Conservation (phyloP, 2,888 invertebrate genomes). For the Acronicta leporina region DNA sequence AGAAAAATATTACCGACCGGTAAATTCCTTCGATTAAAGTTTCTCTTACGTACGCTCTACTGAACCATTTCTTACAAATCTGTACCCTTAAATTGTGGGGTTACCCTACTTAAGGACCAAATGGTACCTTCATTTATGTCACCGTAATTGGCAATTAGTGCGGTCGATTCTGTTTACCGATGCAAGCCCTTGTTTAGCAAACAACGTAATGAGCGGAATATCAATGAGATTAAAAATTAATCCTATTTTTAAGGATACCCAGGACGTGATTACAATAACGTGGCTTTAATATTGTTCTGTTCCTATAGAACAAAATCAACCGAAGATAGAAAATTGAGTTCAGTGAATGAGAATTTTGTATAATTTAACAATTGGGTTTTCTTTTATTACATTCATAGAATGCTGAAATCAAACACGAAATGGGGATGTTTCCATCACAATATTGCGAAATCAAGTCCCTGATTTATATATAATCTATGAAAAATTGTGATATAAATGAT, state of each 20-base stretch:
- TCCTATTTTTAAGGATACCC: conserved; percentile 33
- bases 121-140: conserved; percentile 62
- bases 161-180: conserved; percentile 56
- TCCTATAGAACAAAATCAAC: not conserved
- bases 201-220: conserved; percentile 38
- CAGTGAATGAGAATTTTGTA: not conserved
- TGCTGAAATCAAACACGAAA: conserved; percentile 8
- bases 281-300: conserved; percentile 4
- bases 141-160: conserved; percentile 71
- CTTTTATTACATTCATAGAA: not conserved
- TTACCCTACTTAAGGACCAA: conserved; percentile 43
- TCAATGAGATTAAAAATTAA: conserved; percentile 38
- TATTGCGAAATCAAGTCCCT: not conserved
- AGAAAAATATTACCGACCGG: conserved; percentile 8
- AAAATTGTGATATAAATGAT: not conserved
- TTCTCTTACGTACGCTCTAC: conserved; percentile 10
- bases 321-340: conserved; percentile 1
- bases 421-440: not conserved
- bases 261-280: conserved; percentile 16
- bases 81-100: conserved; percentile 23
- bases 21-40: conserved; percentile 39
- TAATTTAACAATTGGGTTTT: conserved; percentile 19
- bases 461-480: no score
- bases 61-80: conserved; percentile 40
- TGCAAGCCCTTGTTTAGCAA: conserved; percentile 46